Percentiles rank a stretch among this genome's conserved stretches.
These are phyloP conservation scores for Bellardia bayeri DNA, from an alignment of 2,888 invertebrate species.

Conservation along the genomic window DNA sequence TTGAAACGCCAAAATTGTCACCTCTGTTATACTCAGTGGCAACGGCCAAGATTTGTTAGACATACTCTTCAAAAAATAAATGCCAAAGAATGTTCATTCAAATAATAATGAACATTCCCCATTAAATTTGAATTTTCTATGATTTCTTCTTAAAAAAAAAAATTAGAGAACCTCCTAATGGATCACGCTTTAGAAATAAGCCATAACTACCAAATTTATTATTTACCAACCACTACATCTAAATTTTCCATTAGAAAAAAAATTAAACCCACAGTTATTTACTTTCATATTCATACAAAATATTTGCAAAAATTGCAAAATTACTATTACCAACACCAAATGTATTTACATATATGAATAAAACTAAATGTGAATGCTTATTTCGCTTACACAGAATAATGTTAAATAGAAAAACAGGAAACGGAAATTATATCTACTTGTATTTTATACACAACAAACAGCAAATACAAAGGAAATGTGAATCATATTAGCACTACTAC, in stretches of 20 bases:
- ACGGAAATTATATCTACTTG: conserved; percentile 39
- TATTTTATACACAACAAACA: neutral
- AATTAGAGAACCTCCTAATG: too few species aligned
- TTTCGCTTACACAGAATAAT: neutral
- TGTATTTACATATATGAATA: neutral
- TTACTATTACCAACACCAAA: neutral
- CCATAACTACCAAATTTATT: neutral
- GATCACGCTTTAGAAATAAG: too few species aligned
- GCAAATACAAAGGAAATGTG: conserved; percentile 25
- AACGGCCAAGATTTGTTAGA: too few species aligned
- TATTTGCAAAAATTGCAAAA: conserved; percentile 1
- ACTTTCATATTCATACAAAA: neutral
- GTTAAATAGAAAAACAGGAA: conserved; percentile 27
- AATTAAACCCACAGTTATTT: neutral
- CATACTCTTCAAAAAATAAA: too few species aligned
- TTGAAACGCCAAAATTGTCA: too few species aligned
- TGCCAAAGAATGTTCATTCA: too few species aligned
- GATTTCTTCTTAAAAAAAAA: too few species aligned
- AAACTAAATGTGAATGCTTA: conserved; percentile 31
- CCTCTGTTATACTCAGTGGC: too few species aligned
- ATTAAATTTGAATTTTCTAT: too few species aligned
- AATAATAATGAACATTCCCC: too few species aligned
- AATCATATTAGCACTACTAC: conserved; percentile 38
- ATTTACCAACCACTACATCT: neutral
- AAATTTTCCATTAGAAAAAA: neutral